Percentiles rank a stretch among this genome's conserved stretches.
phyloP scores from a whole-genome alignment of 2,888 invertebrate genomes.

The Ophioninae sp. region DNA sequence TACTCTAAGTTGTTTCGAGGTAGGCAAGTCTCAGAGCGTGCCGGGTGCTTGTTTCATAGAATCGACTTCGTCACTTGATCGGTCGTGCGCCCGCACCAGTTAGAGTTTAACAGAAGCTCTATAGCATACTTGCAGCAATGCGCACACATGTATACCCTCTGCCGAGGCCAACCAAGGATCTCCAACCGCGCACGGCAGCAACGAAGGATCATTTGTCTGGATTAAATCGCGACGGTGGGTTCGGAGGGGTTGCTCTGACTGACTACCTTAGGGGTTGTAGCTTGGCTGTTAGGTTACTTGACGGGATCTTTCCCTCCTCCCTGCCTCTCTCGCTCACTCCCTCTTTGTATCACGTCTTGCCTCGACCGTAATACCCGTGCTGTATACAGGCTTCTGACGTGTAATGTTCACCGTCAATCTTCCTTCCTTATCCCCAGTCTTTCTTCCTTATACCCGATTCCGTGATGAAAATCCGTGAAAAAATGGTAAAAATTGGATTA shows the following conservation, averaged over 20 bases:
- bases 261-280: conserved; percentile 52
- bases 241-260: conserved; percentile 54
- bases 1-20: conserved; percentile 32
- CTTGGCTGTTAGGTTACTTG: conserved; percentile 54
- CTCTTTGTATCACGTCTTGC: conserved; percentile 50
- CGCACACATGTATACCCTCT: conserved; percentile 23
- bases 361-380: conserved; percentile 57
- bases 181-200: conserved; percentile 41
- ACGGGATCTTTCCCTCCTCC: conserved; percentile 45
- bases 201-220: conserved; percentile 74
- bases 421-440: conserved; percentile 49
- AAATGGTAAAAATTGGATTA: conserved; percentile 34
- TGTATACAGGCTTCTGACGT: conserved; percentile 55
- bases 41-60: conserved; percentile 41
- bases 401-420: conserved; percentile 52
- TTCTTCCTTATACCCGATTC: conserved; percentile 34
- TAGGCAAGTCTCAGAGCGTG: conserved; percentile 29
- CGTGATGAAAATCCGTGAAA: conserved; percentile 33
- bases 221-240: conserved; percentile 68
- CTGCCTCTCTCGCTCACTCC: conserved; percentile 48
- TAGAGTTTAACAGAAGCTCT: conserved; percentile 45
- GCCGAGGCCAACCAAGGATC: conserved; percentile 34
- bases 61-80: conserved; percentile 59
- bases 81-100: conserved; percentile 26
- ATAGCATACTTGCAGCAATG: not conserved